A percentile compares a stretch with the other conserved stretches of the same genome.
These are phyloP conservation scores for Falco punctatus DNA, from an alignment of 2,113 vertebrate genomes.

Conservation along the genomic window DNA sequence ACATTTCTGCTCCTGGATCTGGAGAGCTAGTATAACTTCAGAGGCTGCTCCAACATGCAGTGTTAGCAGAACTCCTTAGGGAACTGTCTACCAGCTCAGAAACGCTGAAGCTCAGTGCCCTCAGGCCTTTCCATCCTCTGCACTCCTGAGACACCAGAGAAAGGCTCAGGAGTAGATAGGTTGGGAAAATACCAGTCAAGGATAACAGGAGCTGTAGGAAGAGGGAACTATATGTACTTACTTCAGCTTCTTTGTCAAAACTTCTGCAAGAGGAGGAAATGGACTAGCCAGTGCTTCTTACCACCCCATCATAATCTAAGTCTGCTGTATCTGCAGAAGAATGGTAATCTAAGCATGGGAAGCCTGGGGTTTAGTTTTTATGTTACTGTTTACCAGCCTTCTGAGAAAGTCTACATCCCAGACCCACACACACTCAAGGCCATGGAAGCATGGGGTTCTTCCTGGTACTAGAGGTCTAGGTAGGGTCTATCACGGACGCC, in stretches of 20 bases:
- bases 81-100: neutral
- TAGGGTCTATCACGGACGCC: neutral
- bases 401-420: neutral
- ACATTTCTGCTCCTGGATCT: conserved; percentile 23
- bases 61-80: neutral
- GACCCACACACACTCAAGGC: neutral
- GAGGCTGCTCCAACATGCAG: neutral
- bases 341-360: neutral
- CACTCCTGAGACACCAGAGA: neutral
- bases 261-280: neutral
- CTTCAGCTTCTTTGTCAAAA: neutral
- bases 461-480: neutral
- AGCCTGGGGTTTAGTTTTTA: neutral
- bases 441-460: neutral
- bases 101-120: neutral
- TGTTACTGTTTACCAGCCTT: neutral
- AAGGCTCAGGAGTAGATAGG: neutral
- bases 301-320: neutral
- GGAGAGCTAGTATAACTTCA: neutral
- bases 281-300: neutral
- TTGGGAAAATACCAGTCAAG: neutral
- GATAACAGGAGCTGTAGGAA: neutral
- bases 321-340: neutral
- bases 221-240: neutral
- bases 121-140: neutral